A percentile compares a stretch with the other conserved stretches of the same genome.
Evolutionary conservation across 2,888 invertebrate genomes (phyloP).

Genomic region (Heliconius sara): DNA sequence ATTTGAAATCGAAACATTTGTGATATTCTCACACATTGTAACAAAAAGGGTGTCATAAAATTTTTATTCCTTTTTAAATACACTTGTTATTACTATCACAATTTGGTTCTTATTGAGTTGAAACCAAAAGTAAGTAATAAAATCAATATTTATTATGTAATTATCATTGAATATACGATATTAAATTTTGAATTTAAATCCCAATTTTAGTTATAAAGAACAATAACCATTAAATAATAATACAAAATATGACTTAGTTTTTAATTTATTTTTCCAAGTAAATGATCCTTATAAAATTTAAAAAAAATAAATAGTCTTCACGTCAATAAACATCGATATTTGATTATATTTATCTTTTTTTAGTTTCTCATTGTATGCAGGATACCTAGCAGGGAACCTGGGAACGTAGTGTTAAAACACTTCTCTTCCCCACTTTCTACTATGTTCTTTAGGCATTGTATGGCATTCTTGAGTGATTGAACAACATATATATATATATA

Average conservation of each 20-base stretch:
- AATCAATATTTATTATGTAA: conserved; percentile 5
- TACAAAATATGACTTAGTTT: not conserved
- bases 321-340: no score
- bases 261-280: not conserved
- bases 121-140: conserved; percentile 11
- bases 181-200: not conserved
- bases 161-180: not conserved
- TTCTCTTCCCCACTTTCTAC: no score
- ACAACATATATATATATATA: no score
- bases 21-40: not conserved
- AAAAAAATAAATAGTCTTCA: no score
- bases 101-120: not conserved
- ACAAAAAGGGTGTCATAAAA: not conserved
- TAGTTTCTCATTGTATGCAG: no score
- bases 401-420: no score
- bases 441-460: no score
- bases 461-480: no score
- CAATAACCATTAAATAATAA: not conserved
- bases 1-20: no score
- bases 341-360: not conserved
- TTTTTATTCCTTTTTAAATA: not conserved
- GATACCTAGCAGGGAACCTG: no score
- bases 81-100: not conserved
- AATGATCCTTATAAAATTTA: not conserved
- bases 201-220: conserved; percentile 1